phyloP scores from a whole-genome alignment of 1,140 invertebrate species.

The Pemphigus obesinymphae region DNA sequence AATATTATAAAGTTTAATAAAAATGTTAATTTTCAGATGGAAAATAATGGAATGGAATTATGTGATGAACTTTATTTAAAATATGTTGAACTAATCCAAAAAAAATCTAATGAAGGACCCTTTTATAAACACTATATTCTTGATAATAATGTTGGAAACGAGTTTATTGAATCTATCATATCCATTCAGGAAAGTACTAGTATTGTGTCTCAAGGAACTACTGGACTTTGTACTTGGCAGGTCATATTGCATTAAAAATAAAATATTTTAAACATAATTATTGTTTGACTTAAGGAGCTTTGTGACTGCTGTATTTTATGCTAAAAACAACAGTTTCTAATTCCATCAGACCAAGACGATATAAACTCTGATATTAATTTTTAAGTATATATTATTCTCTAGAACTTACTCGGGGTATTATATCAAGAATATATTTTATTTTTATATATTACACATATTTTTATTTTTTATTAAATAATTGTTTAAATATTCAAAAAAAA shows the following conservation, averaged over 20 bases:
- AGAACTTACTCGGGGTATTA: too few relatives aligned
- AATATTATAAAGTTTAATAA: background rate
- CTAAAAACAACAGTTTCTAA: too few relatives aligned
- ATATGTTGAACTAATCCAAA: constrained; percentile 6
- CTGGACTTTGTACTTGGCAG: constrained; percentile 58
- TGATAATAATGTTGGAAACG: constrained; percentile 43
- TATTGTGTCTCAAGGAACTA: constrained; percentile 58
- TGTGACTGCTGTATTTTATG: too few relatives aligned
- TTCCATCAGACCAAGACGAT: too few relatives aligned
- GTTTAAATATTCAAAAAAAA: too few relatives aligned
- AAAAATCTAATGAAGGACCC: background rate
- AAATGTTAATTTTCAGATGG: background rate
- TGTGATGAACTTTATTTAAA: constrained; percentile 27
- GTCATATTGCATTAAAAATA: constrained; percentile 46
- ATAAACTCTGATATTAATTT: too few relatives aligned
- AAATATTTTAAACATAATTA: background rate
- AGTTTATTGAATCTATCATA: constrained; percentile 45
- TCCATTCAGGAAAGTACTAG: constrained; percentile 55
- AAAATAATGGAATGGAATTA: background rate
- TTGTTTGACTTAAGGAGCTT: background rate
- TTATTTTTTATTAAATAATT: too few relatives aligned
- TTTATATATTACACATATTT: too few relatives aligned
- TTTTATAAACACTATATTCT: constrained; percentile 54
- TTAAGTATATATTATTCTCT: too few relatives aligned
- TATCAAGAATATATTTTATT: too few relatives aligned